These are phyloP conservation scores for Sebastes ruberrimus DNA, from an alignment of 2,797 vertebrate genomes.

Conservation along the genomic window DNA sequence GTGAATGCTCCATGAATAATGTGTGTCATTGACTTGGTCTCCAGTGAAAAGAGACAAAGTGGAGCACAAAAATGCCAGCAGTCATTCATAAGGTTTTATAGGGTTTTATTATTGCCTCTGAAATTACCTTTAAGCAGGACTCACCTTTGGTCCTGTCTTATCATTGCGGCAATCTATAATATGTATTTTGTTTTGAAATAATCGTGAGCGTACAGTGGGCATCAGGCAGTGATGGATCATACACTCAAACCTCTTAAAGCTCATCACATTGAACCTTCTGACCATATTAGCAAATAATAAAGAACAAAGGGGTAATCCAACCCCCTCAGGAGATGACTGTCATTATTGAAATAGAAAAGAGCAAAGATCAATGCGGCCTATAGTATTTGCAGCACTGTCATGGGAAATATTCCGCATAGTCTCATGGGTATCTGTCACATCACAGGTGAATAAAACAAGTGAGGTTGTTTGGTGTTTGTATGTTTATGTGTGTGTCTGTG, in stretches of 20 bases:
- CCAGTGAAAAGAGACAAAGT: slow-evolving; percentile 62
- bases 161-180: slow-evolving; percentile 11
- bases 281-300: slow-evolving; percentile 21
- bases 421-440: slow-evolving; percentile 14
- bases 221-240: not conserved
- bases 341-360: slow-evolving; percentile 32
- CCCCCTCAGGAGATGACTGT: slow-evolving; percentile 20
- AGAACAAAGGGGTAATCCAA: slow-evolving; percentile 24
- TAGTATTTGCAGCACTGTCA: slow-evolving; percentile 19
- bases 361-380: slow-evolving; percentile 25
- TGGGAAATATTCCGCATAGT: slow-evolving; percentile 41
- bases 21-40: slow-evolving; percentile 76
- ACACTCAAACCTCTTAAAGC: not conserved
- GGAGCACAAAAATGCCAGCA: slow-evolving; percentile 58
- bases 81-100: slow-evolving; percentile 46
- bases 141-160: slow-evolving; percentile 48
- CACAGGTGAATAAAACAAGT: slow-evolving; percentile 35
- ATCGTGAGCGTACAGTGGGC: not conserved
- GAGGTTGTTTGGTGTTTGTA: not conserved
- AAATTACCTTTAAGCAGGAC: slow-evolving; percentile 57
- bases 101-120: slow-evolving; percentile 52
- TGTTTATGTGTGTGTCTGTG: not conserved
- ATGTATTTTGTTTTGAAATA: slow-evolving; percentile 2
- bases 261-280: not conserved
- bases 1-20: slow-evolving; percentile 74